These are phyloP conservation scores for Thalpophila matura DNA, from an alignment of 2,888 invertebrate species.

Conservation along the genomic window DNA sequence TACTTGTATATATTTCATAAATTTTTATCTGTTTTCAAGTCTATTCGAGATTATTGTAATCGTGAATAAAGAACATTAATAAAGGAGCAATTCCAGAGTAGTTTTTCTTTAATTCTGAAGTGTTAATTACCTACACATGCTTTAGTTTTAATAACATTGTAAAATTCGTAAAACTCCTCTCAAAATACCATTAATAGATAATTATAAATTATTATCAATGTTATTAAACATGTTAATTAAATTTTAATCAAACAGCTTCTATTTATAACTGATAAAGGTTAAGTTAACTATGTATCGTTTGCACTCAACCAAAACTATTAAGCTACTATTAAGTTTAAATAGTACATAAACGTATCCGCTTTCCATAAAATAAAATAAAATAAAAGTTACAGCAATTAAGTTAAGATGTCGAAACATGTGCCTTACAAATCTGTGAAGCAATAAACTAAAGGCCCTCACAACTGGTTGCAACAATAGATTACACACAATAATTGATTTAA, in stretches of 20 bases:
- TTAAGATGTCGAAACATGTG: slow-evolving; percentile 35
- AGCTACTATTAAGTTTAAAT: slow-evolving; percentile 22
- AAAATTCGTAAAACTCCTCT: too few relatives aligned
- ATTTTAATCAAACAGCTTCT: too few relatives aligned
- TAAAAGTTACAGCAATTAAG: slow-evolving; percentile 53
- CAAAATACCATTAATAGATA: too few relatives aligned
- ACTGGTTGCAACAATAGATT: slow-evolving; percentile 35
- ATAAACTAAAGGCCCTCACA: slow-evolving; percentile 37
- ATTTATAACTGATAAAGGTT: slow-evolving; percentile 2
- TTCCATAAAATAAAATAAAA: slow-evolving; percentile 50
- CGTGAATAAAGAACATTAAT: not conserved
- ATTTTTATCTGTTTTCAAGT: not conserved
- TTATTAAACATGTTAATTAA: too few relatives aligned
- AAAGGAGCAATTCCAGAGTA: too few relatives aligned
- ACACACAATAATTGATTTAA: slow-evolving; percentile 32
- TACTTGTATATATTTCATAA: not conserved
- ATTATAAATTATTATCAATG: too few relatives aligned
- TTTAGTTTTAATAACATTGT: too few relatives aligned
- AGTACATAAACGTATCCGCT: slow-evolving; percentile 43
- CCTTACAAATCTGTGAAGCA: slow-evolving; percentile 41
- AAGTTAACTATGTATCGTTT: not conserved
- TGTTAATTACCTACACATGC: too few relatives aligned
- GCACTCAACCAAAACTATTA: slow-evolving; percentile 5
- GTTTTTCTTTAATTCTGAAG: too few relatives aligned
- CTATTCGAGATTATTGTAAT: too few relatives aligned